These are phyloP conservation scores for Euplagia quadripunctaria DNA, from an alignment of 2,888 invertebrate species.

Conservation along the genomic window DNA sequence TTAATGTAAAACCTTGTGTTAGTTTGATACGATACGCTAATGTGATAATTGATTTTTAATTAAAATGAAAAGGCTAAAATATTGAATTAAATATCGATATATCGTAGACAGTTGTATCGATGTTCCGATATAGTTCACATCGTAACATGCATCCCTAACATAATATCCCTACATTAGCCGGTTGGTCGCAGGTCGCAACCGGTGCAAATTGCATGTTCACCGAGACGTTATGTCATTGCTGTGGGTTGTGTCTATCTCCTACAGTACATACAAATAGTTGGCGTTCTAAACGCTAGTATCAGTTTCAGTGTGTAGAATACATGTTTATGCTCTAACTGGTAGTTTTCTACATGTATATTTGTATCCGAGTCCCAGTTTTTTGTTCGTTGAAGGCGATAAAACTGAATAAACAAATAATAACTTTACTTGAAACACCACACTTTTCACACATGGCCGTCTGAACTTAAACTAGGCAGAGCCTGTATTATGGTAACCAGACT, in stretches of 20 bases:
- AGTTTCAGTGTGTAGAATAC: background rate
- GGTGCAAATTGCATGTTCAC: constrained; percentile 29
- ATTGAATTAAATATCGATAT: background rate
- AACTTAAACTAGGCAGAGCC: too few species aligned
- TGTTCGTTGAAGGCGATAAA: too few species aligned
- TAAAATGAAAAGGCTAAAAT: too few species aligned
- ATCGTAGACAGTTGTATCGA: too few species aligned
- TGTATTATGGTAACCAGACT: too few species aligned
- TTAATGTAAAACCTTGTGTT: too few species aligned
- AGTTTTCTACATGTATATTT: background rate
- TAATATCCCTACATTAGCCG: constrained; percentile 19
- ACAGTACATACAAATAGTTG: background rate
- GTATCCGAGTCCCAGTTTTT: background rate
- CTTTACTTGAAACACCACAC: too few species aligned
- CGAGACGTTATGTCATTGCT: constrained; percentile 29
- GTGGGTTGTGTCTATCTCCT: constrained; percentile 4
- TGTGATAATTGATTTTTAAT: too few species aligned
- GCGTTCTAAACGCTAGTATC: background rate
- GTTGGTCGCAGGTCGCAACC: constrained; percentile 23
- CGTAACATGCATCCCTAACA: background rate
- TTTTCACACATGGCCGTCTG: too few species aligned
- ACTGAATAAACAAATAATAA: too few species aligned
- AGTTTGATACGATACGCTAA: too few species aligned
- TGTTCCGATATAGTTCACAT: background rate
- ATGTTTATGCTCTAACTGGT: background rate